Percentiles rank a stretch among this genome's conserved stretches.
These are phyloP conservation scores for Heloderma charlesbogerti DNA, from an alignment of 2,113 vertebrate genomes.

Conservation along the genomic window DNA sequence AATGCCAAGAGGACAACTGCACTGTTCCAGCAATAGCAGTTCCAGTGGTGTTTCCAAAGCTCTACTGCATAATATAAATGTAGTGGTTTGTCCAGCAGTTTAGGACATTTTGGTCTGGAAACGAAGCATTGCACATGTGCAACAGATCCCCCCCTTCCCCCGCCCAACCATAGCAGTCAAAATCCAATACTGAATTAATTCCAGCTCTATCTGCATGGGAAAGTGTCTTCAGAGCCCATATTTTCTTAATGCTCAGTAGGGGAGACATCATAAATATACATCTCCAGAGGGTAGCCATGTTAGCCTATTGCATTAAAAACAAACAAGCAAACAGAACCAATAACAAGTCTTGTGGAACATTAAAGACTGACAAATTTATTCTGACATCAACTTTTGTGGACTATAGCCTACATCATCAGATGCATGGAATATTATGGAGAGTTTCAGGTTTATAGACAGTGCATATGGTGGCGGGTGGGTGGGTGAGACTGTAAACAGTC, in stretches of 20 bases:
- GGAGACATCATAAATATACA: background rate
- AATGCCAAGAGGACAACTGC: background rate
- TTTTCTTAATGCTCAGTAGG: background rate
- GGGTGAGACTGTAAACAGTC: no score
- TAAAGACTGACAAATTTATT: no score
- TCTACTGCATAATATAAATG: background rate
- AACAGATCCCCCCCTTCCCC: constrained; percentile 15
- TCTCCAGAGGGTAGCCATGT: background rate
- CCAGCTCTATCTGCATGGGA: background rate
- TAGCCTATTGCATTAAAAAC: no score
- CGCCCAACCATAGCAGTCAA: background rate
- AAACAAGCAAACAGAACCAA: no score
- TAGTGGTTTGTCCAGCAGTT: background rate
- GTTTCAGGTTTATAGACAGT: no score
- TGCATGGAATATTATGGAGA: no score
- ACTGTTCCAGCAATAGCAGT: background rate
- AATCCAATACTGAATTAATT: background rate
- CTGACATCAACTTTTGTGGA: no score
- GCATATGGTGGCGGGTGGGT: no score
- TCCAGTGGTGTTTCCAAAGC: background rate
- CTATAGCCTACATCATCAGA: no score
- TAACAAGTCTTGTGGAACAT: no score
- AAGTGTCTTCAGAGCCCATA: background rate
- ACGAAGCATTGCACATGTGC: background rate
- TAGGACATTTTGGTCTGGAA: background rate